Evolutionary conservation across 2,797 vertebrate genomes (phyloP).

Genomic region (Eulemur mongoz): DNA sequence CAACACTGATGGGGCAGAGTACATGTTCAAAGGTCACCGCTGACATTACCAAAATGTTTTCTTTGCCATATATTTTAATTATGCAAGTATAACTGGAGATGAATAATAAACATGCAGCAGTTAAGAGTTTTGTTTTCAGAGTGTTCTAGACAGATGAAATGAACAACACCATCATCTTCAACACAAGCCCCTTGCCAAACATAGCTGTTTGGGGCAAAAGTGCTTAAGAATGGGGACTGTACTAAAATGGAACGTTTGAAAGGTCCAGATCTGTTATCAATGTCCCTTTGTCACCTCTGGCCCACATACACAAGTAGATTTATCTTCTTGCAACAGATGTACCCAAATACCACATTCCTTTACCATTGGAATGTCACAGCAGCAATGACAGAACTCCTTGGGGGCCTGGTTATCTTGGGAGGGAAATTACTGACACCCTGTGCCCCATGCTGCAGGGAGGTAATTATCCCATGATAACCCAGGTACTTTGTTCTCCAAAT

Average conservation of each 20-base stretch:
- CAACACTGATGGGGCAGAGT: slow-evolving; percentile 54
- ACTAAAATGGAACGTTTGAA: background rate
- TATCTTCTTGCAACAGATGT: slow-evolving; percentile 13
- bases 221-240: background rate
- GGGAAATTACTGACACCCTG: slow-evolving; percentile 64
- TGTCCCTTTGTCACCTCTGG: slow-evolving; percentile 43
- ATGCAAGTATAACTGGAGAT: background rate
- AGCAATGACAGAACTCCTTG: background rate
- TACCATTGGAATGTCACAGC: slow-evolving; percentile 18
- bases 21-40: slow-evolving; percentile 61
- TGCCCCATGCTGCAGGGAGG: slow-evolving; percentile 26
- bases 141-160: slow-evolving; percentile 13
- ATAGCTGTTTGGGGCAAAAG: background rate
- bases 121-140: slow-evolving; percentile 46
- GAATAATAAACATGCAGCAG: background rate
- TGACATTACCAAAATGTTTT: slow-evolving; percentile 53
- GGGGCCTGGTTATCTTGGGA: slow-evolving; percentile 46
- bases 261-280: slow-evolving; percentile 23
- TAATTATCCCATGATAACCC: slow-evolving; percentile 65
- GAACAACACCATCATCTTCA: background rate
- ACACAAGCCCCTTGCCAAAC: slow-evolving; percentile 28
- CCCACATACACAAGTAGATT: background rate
- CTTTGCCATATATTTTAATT: slow-evolving; percentile 63
- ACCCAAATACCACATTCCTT: slow-evolving; percentile 58
- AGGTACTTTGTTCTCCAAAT: slow-evolving; percentile 67